These are phyloP conservation scores for Aphyosemion australe DNA, from an alignment of 2,113 vertebrate species.

Conservation along the genomic window DNA sequence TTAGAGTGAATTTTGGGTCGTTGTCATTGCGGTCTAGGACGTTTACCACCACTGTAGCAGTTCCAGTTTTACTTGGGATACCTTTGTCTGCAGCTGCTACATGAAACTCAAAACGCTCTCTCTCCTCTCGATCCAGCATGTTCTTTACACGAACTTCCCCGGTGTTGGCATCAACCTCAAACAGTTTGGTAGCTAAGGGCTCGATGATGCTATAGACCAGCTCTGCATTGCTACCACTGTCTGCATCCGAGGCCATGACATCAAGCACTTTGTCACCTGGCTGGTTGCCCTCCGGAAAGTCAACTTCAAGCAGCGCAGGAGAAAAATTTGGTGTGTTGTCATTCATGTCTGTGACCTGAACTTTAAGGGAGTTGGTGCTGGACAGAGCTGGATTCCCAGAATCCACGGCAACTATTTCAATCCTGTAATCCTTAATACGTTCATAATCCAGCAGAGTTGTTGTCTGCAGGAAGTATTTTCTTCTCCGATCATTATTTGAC, in stretches of 20 bases:
- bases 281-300: constrained; percentile 90
- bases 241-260: constrained; percentile 87
- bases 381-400: constrained; percentile 95
- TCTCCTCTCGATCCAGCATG: constrained; percentile 88
- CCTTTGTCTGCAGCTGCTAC: constrained; percentile 93
- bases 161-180: constrained; percentile 85
- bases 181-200: constrained; percentile 81
- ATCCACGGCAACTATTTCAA: constrained; percentile 95
- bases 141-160: constrained; percentile 90
- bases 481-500: constrained; percentile 90
- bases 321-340: constrained; percentile 92
- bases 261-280: constrained; percentile 87
- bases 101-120: constrained; percentile 87
- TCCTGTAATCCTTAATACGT: constrained; percentile 89
- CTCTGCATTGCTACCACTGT: constrained; percentile 91
- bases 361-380: constrained; percentile 95
- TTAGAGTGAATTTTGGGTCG: constrained; percentile 96
- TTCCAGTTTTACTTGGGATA: constrained; percentile 90
- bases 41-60: constrained; percentile 88
- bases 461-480: constrained; percentile 97
- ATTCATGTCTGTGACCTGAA: constrained; percentile 94
- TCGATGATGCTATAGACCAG: constrained; percentile 88
- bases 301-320: constrained; percentile 86
- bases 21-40: constrained; percentile 97
- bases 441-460: constrained; percentile 93